These are phyloP conservation scores for Zalophus californianus DNA, from an alignment of 2,797 vertebrate genomes.

Conservation along the genomic window DNA sequence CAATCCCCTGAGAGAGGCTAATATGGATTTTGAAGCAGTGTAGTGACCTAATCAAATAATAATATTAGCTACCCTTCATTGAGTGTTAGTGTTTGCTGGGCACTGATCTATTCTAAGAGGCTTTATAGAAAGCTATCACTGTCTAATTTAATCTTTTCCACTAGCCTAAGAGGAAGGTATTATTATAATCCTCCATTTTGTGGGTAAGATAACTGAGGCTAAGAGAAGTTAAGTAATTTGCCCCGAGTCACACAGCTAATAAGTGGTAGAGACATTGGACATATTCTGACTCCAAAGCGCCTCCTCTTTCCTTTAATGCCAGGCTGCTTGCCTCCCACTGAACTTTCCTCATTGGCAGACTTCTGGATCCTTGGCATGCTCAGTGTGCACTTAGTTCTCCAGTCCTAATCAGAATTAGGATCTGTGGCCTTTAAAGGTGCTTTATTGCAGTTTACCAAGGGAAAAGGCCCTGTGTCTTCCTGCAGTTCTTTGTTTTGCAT, in stretches of 20 bases:
- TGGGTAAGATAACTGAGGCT: slow-evolving; percentile 2
- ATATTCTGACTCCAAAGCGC: slow-evolving; percentile 40
- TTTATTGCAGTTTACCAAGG: slow-evolving; percentile 40
- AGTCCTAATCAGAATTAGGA: slow-evolving; percentile 57
- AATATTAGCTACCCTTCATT: neutral
- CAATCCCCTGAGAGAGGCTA: neutral
- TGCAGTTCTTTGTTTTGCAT: slow-evolving; percentile 59
- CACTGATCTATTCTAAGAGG: slow-evolving; percentile 31
- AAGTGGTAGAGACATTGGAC: neutral
- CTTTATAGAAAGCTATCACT: slow-evolving; percentile 23
- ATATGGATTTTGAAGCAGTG: slow-evolving; percentile 38
- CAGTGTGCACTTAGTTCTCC: slow-evolving; percentile 4
- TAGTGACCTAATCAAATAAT: slow-evolving; percentile 16
- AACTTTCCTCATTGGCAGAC: slow-evolving; percentile 10
- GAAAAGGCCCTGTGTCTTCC: neutral
- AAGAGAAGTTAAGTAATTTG: slow-evolving; percentile 35
- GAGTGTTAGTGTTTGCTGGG: slow-evolving; percentile 27
- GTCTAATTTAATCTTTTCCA: slow-evolving; percentile 48
- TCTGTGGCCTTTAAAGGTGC: slow-evolving; percentile 63
- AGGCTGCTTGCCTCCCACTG: neutral
- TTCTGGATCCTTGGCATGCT: slow-evolving; percentile 30
- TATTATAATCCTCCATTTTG: slow-evolving; percentile 27
- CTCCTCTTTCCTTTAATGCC: slow-evolving; percentile 8
- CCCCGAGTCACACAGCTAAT: slow-evolving; percentile 3
- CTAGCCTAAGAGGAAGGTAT: neutral